Base-by-base conservation (phyloP, 2,113 vertebrate species). In the Chlorodrepanis virens region DNA sequence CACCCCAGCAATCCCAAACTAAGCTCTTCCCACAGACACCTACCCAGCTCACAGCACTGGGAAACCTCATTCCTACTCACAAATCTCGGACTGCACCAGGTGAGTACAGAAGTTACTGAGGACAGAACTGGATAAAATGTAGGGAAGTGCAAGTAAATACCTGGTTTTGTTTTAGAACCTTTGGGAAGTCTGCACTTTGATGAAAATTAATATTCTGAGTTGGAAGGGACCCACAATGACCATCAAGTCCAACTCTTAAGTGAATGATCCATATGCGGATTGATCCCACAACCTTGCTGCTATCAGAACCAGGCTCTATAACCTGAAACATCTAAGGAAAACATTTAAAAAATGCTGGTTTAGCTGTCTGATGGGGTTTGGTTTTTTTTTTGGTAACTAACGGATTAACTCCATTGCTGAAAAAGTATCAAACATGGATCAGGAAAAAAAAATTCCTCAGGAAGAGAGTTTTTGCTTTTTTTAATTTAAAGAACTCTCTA, bases 81-180 rank as follows among this genome's bases (percentile, higher is more conserved):
- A 88, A 76, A 69, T 5, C 76, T 35, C 56, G 82, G 49, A 68
- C 40, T 80, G 65, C 35, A 72, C 28, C 68, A 72, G 59, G 44
- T 89, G 33, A 83, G 61, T 29, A 72, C 0, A 63, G 33, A 28
- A 89, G 50, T 67, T 77, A 91, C 2, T 87, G 76, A 94, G 85
- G 78, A 83, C 70, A 96, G 13, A 95, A 92, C 65, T 47, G 88
- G 64, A 31, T 24, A 90, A 21, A 76, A 82, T 14, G 37, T 12
- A 94, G 29, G 27, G 54, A 87, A 88, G 83, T 57, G 61, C 29
- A 78, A 91, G 24, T 12, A 65, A 69, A 20, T 31, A 45, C 5
- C 40, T 33, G 12, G 29, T 56, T 70, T 70, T 0, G 29, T 52
- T 87, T 79, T 19, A 79, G 24, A 94, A 76, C 44, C 49, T 79